Base-by-base conservation (phyloP, 1,140 invertebrate species). In the Bombus superbus region DNA sequence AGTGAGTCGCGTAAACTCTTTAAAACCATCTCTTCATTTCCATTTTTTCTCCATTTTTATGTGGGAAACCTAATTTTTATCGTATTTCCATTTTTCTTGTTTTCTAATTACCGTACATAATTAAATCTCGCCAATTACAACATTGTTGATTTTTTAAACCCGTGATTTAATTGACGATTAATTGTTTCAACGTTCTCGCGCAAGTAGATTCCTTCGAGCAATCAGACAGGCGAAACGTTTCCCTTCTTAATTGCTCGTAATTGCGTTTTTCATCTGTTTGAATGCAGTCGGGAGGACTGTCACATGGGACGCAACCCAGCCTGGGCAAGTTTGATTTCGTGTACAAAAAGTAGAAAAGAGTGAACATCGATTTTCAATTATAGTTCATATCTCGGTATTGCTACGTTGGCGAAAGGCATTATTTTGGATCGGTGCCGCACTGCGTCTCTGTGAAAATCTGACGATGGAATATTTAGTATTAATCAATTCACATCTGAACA, bases 281-380 rank as follows among this genome's bases (percentile, higher is more conserved):
- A 25, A 28, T 15, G 40, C 40, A 13, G 11, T 8, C 15, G 57
- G 8, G 9, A 8, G 8, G n/a, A 64, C 9, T 1, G 44, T 25
- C 6, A 38, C 18, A 57, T 11, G 35, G 53, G 8, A 40, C n/a
- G 15, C 15, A 3, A 9, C 9, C 15, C 28, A 5, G 11, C 2
- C 11, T 3, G 40, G 38, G 18, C 28, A 22, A 25, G 40, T 64
- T 42, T 64, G 57, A 64, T 77, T 77, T 77, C 38, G 75, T 42
- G 59, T 64, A 64, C 59, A 78, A 78, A 78, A 32, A 78, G 59
- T 42, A 40, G 10, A 57, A 42, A 35, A 4, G 15, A 3, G 28
- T 3, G 57, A 28, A 42, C n/a, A 78, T 78, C n/a, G 75, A 78
- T 78, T 78, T 78, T 78, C 40, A 64, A 64, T 78, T 78, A 64